Evolutionary conservation across 2,113 vertebrate species (phyloP).

Genomic region (Gallinago paraguaiae): DNA sequence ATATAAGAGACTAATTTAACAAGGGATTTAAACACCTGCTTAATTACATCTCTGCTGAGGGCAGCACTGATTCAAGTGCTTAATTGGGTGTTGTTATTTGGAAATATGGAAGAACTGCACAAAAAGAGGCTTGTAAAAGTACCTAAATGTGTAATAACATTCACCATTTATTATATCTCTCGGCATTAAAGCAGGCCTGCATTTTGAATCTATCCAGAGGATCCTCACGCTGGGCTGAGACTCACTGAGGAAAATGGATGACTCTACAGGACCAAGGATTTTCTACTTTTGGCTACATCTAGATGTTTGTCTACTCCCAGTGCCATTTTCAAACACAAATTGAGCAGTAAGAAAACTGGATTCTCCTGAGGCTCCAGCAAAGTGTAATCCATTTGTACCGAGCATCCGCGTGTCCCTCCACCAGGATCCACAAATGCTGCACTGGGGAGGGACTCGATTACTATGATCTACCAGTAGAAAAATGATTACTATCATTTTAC

Average conservation of each 20-base stretch:
- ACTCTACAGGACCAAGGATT: not conserved
- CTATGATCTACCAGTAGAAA: rapidly evolving
- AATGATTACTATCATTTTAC: rapidly evolving
- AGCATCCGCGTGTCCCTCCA: rapidly evolving
- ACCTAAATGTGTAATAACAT: not conserved
- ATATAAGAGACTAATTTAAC: conserved; percentile 47
- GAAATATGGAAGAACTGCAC: conserved; percentile 18
- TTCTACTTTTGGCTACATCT: not conserved
- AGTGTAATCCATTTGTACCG: rapidly evolving
- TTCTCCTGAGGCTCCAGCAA: not conserved
- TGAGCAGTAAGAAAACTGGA: not conserved
- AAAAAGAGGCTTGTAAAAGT: conserved; percentile 4
- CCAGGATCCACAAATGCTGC: not conserved
- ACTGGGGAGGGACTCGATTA: not conserved
- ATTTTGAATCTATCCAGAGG: not conserved
- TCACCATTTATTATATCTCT: not conserved
- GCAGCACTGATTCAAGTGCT: conserved; percentile 55
- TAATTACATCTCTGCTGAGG: conserved; percentile 64
- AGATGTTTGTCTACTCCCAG: not conserved
- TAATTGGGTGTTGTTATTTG: conserved; percentile 46
- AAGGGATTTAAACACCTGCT: conserved; percentile 60
- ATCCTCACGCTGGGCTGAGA: not conserved
- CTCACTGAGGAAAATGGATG: not conserved
- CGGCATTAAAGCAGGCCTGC: not conserved
- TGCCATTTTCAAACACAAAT: not conserved